Evolutionary conservation across 2,888 invertebrate species (phyloP), one percentile per base, ranked within the genome.

Genomic region (Leucoma salicis): DNA sequence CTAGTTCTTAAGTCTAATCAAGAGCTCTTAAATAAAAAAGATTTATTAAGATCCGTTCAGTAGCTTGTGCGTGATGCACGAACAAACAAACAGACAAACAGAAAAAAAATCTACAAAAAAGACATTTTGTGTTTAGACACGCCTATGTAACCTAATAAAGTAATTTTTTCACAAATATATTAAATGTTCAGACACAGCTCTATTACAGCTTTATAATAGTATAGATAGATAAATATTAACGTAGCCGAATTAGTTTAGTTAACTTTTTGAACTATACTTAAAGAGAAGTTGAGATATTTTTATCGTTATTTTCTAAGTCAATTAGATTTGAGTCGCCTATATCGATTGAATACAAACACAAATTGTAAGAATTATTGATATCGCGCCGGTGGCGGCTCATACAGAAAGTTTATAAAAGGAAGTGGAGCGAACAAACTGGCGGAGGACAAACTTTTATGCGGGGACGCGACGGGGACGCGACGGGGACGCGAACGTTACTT

Each of bases 401-500:
- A 82, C 82, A 85, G 85, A 86, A 87, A 87, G 76, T 85, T 86
- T 84, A 77, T 81, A 82, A 85, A 85, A 79, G 82, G 82, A 86
- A 85, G 82, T 82, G 73, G 83, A 82, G 81, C 85, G 79, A 75
- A 78, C 86, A 82, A 88, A 88, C 87, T 80, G 82, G 81, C 75
- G 75, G 73, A 59, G 72, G 78, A 79, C 82, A 83, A 87, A 86
- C 72, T 87, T 87, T 83, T 75, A 78, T 74, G 76, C 74, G 69
- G 78, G 76, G 78, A 78, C 72, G 74, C 79, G 78, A 74, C 74
- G 74, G 73, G 78, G 78, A 74, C 74, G 75, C 73, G 21, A 21
- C 21, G 21, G 21, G 73, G 78, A 70, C 77, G 78, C 75, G 78
- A 74, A 54, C 58, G 86, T 87, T 87, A 88, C 87, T 87, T 89